phyloP scores from a whole-genome alignment of 2,888 invertebrate species.

The Amphiduros pacificus region DNA sequence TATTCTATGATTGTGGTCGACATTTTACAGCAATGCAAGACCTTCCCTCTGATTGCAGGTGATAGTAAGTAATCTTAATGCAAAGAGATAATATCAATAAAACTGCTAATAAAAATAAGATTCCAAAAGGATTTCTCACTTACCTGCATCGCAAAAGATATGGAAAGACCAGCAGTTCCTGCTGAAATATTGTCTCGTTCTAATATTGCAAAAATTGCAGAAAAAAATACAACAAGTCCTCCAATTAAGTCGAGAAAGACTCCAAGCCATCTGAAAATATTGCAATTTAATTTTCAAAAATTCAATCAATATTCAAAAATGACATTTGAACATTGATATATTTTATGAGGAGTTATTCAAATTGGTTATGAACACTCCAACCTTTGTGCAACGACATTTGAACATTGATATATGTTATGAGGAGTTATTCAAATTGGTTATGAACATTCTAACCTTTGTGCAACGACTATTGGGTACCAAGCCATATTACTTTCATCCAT shows the following conservation, averaged over 20 bases:
- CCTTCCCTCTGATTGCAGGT: too few relatives aligned
- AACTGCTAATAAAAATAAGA: constrained; percentile 3
- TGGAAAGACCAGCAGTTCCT: neutral
- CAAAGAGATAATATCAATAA: neutral
- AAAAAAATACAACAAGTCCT: neutral
- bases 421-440: constrained; percentile 2
- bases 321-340: neutral
- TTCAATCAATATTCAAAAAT: neutral
- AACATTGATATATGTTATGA: neutral
- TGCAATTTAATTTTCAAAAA: constrained; percentile 19
- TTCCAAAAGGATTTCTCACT: neutral
- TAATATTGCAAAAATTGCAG: neutral
- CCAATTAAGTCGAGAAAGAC: neutral
- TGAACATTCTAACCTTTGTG: neutral
- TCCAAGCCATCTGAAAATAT: neutral
- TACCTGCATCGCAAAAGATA: constrained; percentile 1
- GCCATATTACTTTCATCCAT: neutral
- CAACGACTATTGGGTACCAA: neutral
- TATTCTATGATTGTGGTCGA: neutral
- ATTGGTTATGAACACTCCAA: neutral
- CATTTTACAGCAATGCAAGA: too few relatives aligned
- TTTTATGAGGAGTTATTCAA: neutral
- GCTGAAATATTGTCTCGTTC: neutral
- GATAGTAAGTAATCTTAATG: too few relatives aligned
- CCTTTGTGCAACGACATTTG: constrained; percentile 12